phyloP scores from a whole-genome alignment of 2,888 invertebrate genomes.

The Xylocampa areola region DNA sequence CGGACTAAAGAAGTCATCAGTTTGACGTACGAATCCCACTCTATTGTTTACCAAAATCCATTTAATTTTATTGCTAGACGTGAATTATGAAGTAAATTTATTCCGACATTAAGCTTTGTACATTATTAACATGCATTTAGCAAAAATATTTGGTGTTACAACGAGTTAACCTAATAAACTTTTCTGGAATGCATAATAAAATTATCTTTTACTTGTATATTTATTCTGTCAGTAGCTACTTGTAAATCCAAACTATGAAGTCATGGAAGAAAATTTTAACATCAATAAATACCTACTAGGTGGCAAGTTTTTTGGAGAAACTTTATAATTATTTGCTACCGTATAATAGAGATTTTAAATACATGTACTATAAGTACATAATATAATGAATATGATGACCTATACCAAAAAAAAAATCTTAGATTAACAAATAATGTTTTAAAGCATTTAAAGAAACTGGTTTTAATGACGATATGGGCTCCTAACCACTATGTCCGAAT shows the following conservation, averaged over 20 bases:
- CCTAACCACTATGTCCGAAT: no score
- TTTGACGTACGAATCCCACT: constrained; percentile 36
- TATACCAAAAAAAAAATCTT: no score
- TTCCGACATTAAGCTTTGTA: constrained; percentile 52
- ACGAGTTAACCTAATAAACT: constrained; percentile 41
- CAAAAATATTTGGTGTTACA: constrained; percentile 41
- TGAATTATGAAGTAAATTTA: constrained; percentile 46
- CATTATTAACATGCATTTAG: constrained; percentile 47
- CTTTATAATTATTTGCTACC: no score
- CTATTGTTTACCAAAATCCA: constrained; percentile 52
- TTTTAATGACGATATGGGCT: no score
- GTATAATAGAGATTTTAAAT: no score
- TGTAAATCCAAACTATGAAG: constrained; percentile 28
- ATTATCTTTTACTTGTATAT: constrained; percentile 48
- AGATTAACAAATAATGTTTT: no score
- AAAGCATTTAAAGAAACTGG: no score
- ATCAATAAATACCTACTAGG: constrained; percentile 26
- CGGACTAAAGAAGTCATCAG: constrained; percentile 29
- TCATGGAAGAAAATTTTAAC: constrained; percentile 19
- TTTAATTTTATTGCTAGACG: constrained; percentile 50
- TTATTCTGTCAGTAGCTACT: constrained; percentile 27
- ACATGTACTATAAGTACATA: no score
- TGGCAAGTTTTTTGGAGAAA: neutral
- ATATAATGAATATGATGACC: no score
- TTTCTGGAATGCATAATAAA: constrained; percentile 28